Conservation (phyloP, 2,888 invertebrate species). For the Thelaira solivaga region DNA sequence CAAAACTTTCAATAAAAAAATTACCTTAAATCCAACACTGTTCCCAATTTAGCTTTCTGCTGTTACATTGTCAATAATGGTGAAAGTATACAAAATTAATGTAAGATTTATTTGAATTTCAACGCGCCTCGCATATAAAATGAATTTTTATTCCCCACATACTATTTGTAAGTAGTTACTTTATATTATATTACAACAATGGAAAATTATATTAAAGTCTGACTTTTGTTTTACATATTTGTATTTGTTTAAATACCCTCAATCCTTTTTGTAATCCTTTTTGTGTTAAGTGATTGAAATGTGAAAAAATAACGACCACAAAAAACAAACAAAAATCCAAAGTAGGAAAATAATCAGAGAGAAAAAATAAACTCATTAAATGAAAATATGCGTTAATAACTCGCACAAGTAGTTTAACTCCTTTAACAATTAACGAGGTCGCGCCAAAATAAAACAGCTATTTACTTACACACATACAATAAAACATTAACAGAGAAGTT, state of each 20-base stretch:
- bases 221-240: conserved; percentile 38
- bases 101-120: background rate
- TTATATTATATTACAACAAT: conserved; percentile 31
- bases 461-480: background rate
- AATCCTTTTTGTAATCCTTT: conserved; percentile 59
- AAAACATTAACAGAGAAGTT: too few relatives aligned
- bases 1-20: too few relatives aligned
- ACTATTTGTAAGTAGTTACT: conserved; percentile 10
- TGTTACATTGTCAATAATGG: too few relatives aligned
- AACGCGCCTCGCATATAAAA: background rate
- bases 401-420: conserved; percentile 45
- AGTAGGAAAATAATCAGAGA: background rate
- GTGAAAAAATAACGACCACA: conserved; percentile 48
- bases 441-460: conserved; percentile 46
- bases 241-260: conserved; percentile 49
- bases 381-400: conserved; percentile 54
- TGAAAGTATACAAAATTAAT: too few relatives aligned
- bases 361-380: conserved; percentile 32
- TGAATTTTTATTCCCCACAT: background rate
- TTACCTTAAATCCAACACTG: too few relatives aligned
- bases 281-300: conserved; percentile 59
- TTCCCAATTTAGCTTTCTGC: too few relatives aligned
- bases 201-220: conserved; percentile 67
- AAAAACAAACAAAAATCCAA: conserved; percentile 18
- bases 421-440: conserved; percentile 58